A percentile compares a stretch with the other conserved stretches of the same genome.
Conservation (phyloP, 2,113 vertebrate species). For the Carollia perspicillata region DNA sequence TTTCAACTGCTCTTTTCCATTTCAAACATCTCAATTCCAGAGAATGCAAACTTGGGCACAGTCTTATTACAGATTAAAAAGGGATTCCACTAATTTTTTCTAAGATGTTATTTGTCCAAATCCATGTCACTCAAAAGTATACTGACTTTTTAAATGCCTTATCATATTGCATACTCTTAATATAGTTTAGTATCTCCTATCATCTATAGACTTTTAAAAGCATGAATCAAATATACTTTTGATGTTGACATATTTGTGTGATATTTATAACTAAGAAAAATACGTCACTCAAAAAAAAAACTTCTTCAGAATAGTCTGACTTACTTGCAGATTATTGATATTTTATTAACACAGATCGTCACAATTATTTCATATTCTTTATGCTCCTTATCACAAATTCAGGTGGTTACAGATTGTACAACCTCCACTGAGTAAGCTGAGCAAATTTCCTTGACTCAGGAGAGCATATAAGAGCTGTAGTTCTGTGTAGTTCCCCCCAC, state of each 20-base stretch:
- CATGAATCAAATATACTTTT: constrained; percentile 57
- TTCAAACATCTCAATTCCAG: constrained; percentile 51
- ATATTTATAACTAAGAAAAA: constrained; percentile 50
- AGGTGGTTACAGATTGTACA: neutral
- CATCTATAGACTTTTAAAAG: constrained; percentile 31
- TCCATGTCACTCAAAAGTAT: constrained; percentile 53
- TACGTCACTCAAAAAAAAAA: neutral
- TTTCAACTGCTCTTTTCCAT: constrained; percentile 57
- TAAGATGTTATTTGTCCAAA: constrained; percentile 53
- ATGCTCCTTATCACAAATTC: constrained; percentile 18
- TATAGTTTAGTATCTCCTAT: constrained; percentile 39
- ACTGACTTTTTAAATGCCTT: constrained; percentile 41
- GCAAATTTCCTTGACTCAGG: constrained; percentile 27
- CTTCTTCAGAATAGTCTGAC: neutral
- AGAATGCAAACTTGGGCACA: constrained; percentile 26
- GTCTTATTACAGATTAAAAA: constrained; percentile 62
- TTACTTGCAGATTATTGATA: constrained; percentile 2
- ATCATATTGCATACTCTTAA: constrained; percentile 41
- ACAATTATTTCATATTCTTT: constrained; percentile 32
- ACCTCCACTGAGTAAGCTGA: constrained; percentile 19
- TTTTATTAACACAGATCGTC: constrained; percentile 25
- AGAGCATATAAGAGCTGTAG: neutral
- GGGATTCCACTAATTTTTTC: constrained; percentile 35
- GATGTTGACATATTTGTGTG: constrained; percentile 2
- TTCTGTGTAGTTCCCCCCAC: neutral